Evolutionary conservation across 2,888 invertebrate species (phyloP), one percentile per base, ranked within the genome.

Genomic region (Lottia scabra): DNA sequence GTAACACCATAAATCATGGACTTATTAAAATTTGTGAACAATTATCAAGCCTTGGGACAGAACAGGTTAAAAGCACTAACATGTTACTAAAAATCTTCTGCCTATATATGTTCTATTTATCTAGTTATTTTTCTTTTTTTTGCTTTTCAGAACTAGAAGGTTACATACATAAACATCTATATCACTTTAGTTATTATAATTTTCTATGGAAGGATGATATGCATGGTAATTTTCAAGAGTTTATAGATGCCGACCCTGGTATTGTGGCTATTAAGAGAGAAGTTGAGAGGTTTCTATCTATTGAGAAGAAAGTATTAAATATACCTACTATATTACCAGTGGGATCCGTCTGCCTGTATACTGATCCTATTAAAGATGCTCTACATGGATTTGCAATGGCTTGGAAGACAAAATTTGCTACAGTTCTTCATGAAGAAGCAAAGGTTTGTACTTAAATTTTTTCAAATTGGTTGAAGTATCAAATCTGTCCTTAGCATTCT

Each of bases 161-260:
- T 8, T 75, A 81, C 2, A 83, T 88, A 67, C 80, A 83, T 77
- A 85, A 85, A 69, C 88, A 88, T 77, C 74, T 89, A 69, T 83
- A 85, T 80, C 87, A 88, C 83, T 87, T 89, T 80, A 84, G 86
- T 66, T 81, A 86, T 73, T 89, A 87, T 78, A 87, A 89, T 78
- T 89, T 89, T 82, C 82, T 89, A 65, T 89, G 89, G 89, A 88
- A 86, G 73, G 89, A 89, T 69, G 88, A 89, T 77, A 83, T 89
- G 80, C 83, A 87, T 76, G 87, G 87, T 13, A 87, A 87, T 81
- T 88, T 87, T 76, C 78, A 83, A 44, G 88, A 89, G 70, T 89
- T 89, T 74, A 85, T 89, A 62, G 69, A 76, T 10, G 78, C 80
- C 67, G 85, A 87, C 64, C 88, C 88, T 15, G 87, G 85, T 6